Evolutionary conservation across 2,888 invertebrate species (phyloP), one percentile per base, ranked within the genome.

Genomic region (Xylota sylvarum): DNA sequence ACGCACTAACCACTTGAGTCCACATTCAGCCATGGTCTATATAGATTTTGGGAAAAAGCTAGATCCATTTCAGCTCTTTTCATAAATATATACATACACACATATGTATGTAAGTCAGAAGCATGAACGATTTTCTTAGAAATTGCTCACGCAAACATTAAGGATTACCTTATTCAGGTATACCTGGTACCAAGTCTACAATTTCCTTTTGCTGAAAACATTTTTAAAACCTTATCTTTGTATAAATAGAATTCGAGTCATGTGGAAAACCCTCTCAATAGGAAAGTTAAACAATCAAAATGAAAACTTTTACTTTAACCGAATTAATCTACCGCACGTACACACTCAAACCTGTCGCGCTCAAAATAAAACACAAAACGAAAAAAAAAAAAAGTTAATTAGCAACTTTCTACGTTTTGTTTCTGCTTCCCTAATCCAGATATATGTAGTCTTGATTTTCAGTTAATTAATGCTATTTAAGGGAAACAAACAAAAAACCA

Each of bases 401-500:
- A 67, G 17, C 52, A 9, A 37, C 50, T 37, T 67, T 37, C 23
- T 37, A 19, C 27, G 17, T 19, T 37, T 58, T 17, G 58, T 19
- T 35, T 17, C 12, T 23, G 37, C 23, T 14, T 52, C 37, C 14
- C 3, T 67, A 19, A 23, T 50, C 50, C 67, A 52, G 46, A 30
- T 32, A 23, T 19, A 37, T 27, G 23, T 37, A 23, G 50, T 12
- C n/a, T 14, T 64, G 14, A 64, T 32, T 64, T 64, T 48, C 17
- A 32, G 60, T 48, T 67, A 50, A 67, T 67, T 67, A 67, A 52
- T 67, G 50, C 23, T 0, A 30, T 14, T 17, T 17, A 50, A 23
- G 27, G 50, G 4, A n/a, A 17, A 17, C 19, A 50, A 35, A 32
- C 32, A 35, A 56, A 35, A n/a, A 1, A 56, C 35, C 14, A 17